phyloP scores from a whole-genome alignment of 2,113 vertebrate genomes.

The Epinephelus fuscoguttatus region DNA sequence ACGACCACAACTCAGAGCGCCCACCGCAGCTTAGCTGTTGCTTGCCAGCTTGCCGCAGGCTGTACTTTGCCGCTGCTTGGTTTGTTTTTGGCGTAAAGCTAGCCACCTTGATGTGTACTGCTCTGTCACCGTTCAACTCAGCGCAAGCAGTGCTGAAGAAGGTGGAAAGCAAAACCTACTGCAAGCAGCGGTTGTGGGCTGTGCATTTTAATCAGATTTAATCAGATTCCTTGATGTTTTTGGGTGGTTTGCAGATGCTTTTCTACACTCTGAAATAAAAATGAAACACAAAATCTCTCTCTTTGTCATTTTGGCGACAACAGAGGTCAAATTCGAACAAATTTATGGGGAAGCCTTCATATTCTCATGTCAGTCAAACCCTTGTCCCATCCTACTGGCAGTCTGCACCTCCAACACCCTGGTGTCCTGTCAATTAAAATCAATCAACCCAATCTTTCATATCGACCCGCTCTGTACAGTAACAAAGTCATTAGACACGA shows the following conservation, averaged over 20 bases:
- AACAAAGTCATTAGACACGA: conserved; percentile 45
- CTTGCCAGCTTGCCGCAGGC: no score
- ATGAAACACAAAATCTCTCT: not conserved
- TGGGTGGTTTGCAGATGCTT: not conserved
- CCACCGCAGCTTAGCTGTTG: no score
- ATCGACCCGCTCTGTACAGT: conserved; percentile 48
- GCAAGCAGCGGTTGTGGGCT: no score
- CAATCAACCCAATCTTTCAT: conserved; percentile 60
- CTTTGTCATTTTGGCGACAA: not conserved
- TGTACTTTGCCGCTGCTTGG: no score
- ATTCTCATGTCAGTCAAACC: not conserved
- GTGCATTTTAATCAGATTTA: no score
- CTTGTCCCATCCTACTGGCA: not conserved
- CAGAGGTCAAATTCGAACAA: conserved; percentile 8
- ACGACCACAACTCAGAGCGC: no score
- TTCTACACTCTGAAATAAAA: not conserved
- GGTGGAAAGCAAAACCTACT: no score
- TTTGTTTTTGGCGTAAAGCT: no score
- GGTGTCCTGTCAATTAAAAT: conserved; percentile 54
- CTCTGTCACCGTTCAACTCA: no score
- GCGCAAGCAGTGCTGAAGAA: no score
- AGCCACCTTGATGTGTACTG: no score
- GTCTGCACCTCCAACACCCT: not conserved
- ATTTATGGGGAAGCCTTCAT: not conserved
- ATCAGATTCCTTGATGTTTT: no score